Conservation (phyloP, 2,113 vertebrate species). For the Gymnobelideus leadbeateri region DNA sequence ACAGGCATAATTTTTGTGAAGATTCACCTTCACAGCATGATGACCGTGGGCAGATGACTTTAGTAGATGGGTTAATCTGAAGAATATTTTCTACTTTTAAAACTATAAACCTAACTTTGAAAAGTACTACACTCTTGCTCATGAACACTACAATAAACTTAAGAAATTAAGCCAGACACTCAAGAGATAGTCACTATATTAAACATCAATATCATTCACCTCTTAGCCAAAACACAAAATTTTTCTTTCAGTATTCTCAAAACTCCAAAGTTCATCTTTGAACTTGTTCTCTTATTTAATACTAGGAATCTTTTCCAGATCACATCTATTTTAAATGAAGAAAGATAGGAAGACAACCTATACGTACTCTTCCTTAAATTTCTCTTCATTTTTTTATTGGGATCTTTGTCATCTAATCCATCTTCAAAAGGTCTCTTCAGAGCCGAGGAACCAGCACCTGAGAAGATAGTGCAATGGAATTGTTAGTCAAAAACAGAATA, state of each 20-base stretch:
- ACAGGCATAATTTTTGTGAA: neutral
- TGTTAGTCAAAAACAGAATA: conserved; percentile 62
- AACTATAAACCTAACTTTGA: conserved; percentile 34
- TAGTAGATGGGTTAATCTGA: neutral
- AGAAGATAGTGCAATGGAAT: conserved; percentile 62
- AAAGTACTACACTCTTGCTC: conserved; percentile 13
- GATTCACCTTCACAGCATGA: neutral
- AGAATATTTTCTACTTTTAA: conserved; percentile 13
- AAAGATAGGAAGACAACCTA: conserved; percentile 33
- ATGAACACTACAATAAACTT: conserved; percentile 41
- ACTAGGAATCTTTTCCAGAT: conserved; percentile 47
- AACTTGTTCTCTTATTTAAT: conserved; percentile 53
- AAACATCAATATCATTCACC: neutral
- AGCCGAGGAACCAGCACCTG: conserved; percentile 87
- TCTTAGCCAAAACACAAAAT: conserved; percentile 19
- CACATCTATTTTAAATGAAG: neutral
- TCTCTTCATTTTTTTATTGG: conserved; percentile 99
- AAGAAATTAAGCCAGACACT: conserved; percentile 46
- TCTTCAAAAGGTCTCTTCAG: conserved; percentile 98
- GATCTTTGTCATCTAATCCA: conserved; percentile 94
- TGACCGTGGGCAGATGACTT: neutral
- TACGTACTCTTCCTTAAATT: conserved; percentile 96
- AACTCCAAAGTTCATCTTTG: conserved; percentile 26
- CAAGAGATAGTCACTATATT: conserved; percentile 13
- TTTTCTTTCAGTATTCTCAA: conserved; percentile 30